Evolutionary conservation across 1,140 invertebrate species (phyloP), one percentile per base, ranked within the genome.

Genomic region (Triops cancriformis): DNA sequence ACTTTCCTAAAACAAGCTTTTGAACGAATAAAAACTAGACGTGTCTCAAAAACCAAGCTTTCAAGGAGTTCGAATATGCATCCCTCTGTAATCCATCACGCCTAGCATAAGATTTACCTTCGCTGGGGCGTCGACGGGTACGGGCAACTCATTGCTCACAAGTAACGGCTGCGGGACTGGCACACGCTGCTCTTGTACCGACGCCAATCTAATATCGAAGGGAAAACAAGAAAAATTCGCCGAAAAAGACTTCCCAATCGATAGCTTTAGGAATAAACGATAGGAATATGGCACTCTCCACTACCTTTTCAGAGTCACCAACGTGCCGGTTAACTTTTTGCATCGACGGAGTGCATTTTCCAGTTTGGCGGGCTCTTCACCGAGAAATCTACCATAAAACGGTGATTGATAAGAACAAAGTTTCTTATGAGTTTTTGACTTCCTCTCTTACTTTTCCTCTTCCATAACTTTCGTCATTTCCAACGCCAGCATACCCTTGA

Each of bases 301-400:
- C 89, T 81, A 98, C 96, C 96, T 92, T 90, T 98, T 98, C 26
- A 99, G 86, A 73, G 96, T 98, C 72, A 98, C 96, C 80, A 99
- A 87, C 51, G 96, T 98, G 78, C 95, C 95, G 10, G 96, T 98
- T 14, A 99, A 86, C 84, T 98, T 98, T 86, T 98, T 98, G 87
- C 96, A 98, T 78, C 95, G 89, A 81, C 93, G 90, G 75, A 98
- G 85, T 72, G 94, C 94, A 80, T 91, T 93, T 83, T 98, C 97
- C 51, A 98, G 84, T 79, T 94, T 88, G 83, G 96, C 94, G 0
- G 96, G 96, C 84, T 98, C 95, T 83, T 98, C 95, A 85, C 96
- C 96, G 42, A 98, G 86, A 87, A 98, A 97, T 82, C 89, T 79
- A 51, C 27, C 41, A 11, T 43, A 43, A 11, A 75, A 75, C 23